phyloP scores from a whole-genome alignment of 1,140 invertebrate genomes.

The Vollenhovia emeryi region DNA sequence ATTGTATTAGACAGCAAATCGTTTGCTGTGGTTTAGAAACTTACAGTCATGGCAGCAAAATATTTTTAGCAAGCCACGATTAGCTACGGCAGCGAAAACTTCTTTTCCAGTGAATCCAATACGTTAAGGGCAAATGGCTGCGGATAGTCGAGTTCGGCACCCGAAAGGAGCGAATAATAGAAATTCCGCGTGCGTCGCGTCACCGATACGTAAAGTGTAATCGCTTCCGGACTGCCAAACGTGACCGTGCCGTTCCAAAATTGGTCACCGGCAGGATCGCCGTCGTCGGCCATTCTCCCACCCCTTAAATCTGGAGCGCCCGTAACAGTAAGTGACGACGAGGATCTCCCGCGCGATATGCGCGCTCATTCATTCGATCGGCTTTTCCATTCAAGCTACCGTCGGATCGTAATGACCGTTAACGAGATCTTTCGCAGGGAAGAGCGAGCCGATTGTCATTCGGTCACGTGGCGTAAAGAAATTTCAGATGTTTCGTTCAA shows the following conservation, averaged over 20 bases:
- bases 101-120: too few relatives aligned
- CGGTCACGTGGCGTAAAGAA: too few relatives aligned
- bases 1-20: too few relatives aligned
- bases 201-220: conserved; percentile 70
- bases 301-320: conserved; percentile 64
- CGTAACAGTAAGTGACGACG: conserved; percentile 59
- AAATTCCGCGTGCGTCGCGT: conserved; percentile 62
- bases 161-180: conserved; percentile 53
- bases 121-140: not conserved
- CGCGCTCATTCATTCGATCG: conserved; percentile 37
- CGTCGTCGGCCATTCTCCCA: conserved; percentile 55
- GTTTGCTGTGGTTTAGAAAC: too few relatives aligned
- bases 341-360: conserved; percentile 59
- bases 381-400: conserved; percentile 16
- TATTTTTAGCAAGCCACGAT: too few relatives aligned
- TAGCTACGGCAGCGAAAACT: too few relatives aligned
- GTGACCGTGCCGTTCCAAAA: conserved; percentile 67
- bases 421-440: not conserved
- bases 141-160: conserved; percentile 13
- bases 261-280: conserved; percentile 65
- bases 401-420: not conserved
- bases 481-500: too few relatives aligned
- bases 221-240: conserved; percentile 73
- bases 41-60: too few relatives aligned
- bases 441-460: not conserved